Evolutionary conservation across 2,113 vertebrate species (phyloP), one percentile per base, ranked within the genome.

Genomic region (Artemisiospiza belli): DNA sequence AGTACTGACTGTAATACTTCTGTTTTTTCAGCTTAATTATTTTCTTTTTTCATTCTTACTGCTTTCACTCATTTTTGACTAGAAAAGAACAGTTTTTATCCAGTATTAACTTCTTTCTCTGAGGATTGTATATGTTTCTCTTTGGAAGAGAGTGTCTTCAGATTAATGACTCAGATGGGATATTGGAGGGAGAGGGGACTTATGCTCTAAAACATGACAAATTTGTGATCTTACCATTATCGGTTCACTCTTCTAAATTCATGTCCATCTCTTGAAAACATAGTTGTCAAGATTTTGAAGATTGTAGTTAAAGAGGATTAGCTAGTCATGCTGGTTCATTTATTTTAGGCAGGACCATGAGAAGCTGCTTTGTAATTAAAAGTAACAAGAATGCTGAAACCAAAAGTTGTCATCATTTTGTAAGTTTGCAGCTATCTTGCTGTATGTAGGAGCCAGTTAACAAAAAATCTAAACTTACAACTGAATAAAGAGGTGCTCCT

Each of bases 391-490:
- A 84, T 62, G 54, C 54, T 87, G 73, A 94, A 94, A 68, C 14
- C 77, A 83, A 64, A 88, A 82, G 47, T 44, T 82, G 51, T 74
- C 66, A 43, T 73, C 1, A 21, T 90, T 96, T 91, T 67, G 25
- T 64, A 87, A 95, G 87, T 85, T 94, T 94, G 62, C 74, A 92
- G 87, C 77, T 84, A 21, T 63, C 73, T 92, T 84, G 61, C 49
- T 82, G 35, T 81, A 58, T 58, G 47, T 94, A 95, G 79, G 51
- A 92, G 68, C 79, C 82, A 94, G 44, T 90, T 86, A 18, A 91
- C 13, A 87, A 89, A 76, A 35, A 25, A 30, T 27, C 24, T 94
- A 82, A 97, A 91, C 69, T 91, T 94, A 82, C 22, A 92, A 84
- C 66, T 82, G 80, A 94, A 54, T 82, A 89, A 76, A 92, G 77